Conservation (phyloP, 2,797 vertebrate species). For the Spea hammondii region DNA sequence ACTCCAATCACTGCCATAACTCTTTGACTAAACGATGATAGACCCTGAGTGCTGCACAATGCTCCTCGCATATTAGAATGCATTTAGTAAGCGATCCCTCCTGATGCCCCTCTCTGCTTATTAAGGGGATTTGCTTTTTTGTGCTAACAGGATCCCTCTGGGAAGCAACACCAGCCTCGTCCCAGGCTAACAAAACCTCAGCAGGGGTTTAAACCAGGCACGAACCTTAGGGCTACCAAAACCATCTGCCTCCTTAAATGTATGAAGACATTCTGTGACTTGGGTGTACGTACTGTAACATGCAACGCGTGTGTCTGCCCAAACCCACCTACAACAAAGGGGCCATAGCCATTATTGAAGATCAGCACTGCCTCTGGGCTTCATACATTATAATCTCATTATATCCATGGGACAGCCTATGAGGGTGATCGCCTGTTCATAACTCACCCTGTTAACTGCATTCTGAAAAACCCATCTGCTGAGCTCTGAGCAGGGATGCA, state of each 20-base stretch:
- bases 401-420: neutral
- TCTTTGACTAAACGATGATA: slow-evolving; percentile 83
- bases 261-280: slow-evolving; percentile 47
- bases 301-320: slow-evolving; percentile 13
- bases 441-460: neutral
- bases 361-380: neutral
- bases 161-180: slow-evolving; percentile 80
- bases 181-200: slow-evolving; percentile 84
- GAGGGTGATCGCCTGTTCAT: neutral
- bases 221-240: slow-evolving; percentile 71
- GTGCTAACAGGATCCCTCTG: slow-evolving; percentile 73
- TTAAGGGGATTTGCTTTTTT: slow-evolving; percentile 86
- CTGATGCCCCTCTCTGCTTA: slow-evolving; percentile 83
- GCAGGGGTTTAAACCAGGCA: slow-evolving; percentile 76
- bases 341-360: neutral
- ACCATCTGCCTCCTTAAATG: slow-evolving; percentile 84
- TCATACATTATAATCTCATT: slow-evolving; percentile 4
- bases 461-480: slow-evolving; percentile 15
- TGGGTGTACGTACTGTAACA: neutral
- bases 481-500: neutral
- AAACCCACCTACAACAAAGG: neutral
- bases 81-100: slow-evolving; percentile 81
- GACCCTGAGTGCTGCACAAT: slow-evolving; percentile 84
- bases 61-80: slow-evolving; percentile 82
- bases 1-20: slow-evolving; percentile 75